Base-by-base conservation (phyloP, 2,797 vertebrate genomes). In the Sebastes vulpes region DNA sequence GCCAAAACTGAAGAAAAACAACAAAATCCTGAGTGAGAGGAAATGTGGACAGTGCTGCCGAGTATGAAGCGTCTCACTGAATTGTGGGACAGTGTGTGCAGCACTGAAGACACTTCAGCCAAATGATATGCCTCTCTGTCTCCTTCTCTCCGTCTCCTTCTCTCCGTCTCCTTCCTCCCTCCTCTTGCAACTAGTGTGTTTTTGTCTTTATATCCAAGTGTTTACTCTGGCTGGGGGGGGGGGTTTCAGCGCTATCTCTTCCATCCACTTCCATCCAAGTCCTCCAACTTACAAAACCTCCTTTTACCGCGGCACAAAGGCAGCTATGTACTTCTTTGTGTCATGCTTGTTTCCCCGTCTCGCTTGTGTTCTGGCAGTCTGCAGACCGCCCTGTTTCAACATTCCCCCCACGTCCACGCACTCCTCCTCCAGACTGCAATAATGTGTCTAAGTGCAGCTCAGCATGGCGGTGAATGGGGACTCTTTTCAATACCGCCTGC, bases 241-340 rank as follows among this genome's bases (percentile, higher is more conserved):
- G 5, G 6, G 14, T 68, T 82, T 65, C 84, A 88, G 72, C 6
- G 10, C 88, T 92, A 92, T 94, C 91, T 92, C 89, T 89, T 90
- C 90, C 73, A 90, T 86, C 89, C 90, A 91, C 90, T 90, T 90
- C 90, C 73, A 90, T 86, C 89, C 90, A 91, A 92, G 89, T 90
- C 77, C 92, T 95, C 88, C 82, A 92, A 87, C 91, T 85, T 87
- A 96, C 93, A 95, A 94, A 94, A 93, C 88, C 87, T 83, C 84
- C 87, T 94, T 95, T 53, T 95, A 90, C 90, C 53, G n/a, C 25
- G 0, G 42, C 79, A 95, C 94, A 96, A 95, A 95, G 92, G 89
- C 90, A 76, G 85, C 94, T 93, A 92, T 96, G 95, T 95, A 89
- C 89, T 89, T 91, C 90, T 95, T 95, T 95, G 93, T 95, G 86